These are phyloP conservation scores for Euproctis similis DNA, from an alignment of 2,888 invertebrate species.

Conservation along the genomic window DNA sequence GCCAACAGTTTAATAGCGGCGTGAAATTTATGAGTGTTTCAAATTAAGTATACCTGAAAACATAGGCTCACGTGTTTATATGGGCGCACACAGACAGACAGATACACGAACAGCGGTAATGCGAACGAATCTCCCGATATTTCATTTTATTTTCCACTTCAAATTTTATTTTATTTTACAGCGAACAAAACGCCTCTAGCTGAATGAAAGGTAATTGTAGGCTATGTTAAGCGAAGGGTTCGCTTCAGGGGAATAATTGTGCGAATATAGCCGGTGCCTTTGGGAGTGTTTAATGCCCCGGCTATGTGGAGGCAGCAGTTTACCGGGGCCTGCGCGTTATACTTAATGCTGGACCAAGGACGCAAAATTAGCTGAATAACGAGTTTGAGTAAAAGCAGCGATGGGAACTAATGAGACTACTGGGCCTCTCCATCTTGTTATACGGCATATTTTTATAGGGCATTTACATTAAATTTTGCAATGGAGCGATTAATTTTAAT, in stretches of 20 bases:
- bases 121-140: slow-evolving; percentile 56
- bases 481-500: slow-evolving; percentile 56
- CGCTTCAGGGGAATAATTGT: slow-evolving; percentile 72
- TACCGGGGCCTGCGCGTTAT: slow-evolving; percentile 53
- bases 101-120: slow-evolving; percentile 45
- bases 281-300: slow-evolving; percentile 71
- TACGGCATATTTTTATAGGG: slow-evolving; percentile 61
- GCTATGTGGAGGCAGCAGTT: slow-evolving; percentile 54
- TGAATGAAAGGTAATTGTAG: slow-evolving; percentile 72
- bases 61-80: slow-evolving; percentile 20
- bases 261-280: slow-evolving; percentile 59
- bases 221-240: slow-evolving; percentile 61
- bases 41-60: slow-evolving; percentile 31
- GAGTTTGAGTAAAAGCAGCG: slow-evolving; percentile 65
- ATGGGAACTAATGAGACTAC: slow-evolving; percentile 68
- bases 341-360: slow-evolving; percentile 63
- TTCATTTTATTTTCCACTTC: slow-evolving; percentile 65
- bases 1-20: slow-evolving; percentile 41
- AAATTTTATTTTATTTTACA: slow-evolving; percentile 66
- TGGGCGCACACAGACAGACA: slow-evolving; percentile 30
- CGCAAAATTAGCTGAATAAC: slow-evolving; percentile 66
- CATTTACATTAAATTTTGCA: slow-evolving; percentile 66
- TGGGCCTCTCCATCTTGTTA: slow-evolving; percentile 59
- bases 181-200: slow-evolving; percentile 51
- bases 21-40: slow-evolving; percentile 33